Evolutionary conservation across 2,113 vertebrate species (phyloP), one percentile per base, ranked within the genome.

Genomic region (Tetrao urogallus): DNA sequence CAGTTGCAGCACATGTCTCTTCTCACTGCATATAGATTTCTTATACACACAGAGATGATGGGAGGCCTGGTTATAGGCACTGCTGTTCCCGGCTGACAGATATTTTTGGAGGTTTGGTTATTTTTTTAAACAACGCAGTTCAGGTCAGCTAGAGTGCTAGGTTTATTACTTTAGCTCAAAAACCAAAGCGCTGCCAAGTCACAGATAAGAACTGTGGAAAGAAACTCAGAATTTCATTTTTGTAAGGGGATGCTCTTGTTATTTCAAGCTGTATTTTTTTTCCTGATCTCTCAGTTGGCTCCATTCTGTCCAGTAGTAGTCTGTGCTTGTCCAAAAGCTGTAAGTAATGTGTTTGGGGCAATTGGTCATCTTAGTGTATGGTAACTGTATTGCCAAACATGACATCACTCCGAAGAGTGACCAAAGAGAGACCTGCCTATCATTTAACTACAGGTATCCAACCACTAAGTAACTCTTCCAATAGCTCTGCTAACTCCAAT

Each of bases 71-170:
- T 61, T 56, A 94, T 83, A 97, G 92, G 94, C 93, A 95, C 13
- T 47, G 69, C 80, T 93, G 88, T 92, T 96, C 72, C 94, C 94
- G 88, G 84, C 89, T 92, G 76, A 88, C 30, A 89, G 65, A 88
- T 95, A 94, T 87, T 94, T 91, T 94, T 93, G 42, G 82, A 90
- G 25, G 40, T 83, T 94, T 90, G 52, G 18, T 96, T 95, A 84
- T 97, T 97, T 97, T 96, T 95, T 97, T 96, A 96, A 97, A 97
- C 84, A 85, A 66, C 94, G 96, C 21, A 93, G 79, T 76, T 60
- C 89, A 95, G 95, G 96, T 97, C 97, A 97, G 75, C 66, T 91
- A 43, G 79, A 93, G 95, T 96, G 87, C 86, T 88, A 85, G 30
- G 82, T 97, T 97, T 97, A 97, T 97, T 97, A 90, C 92, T 94